Evolutionary conservation across 2,888 invertebrate genomes (phyloP).

Genomic region (Nyleta sp.): DNA sequence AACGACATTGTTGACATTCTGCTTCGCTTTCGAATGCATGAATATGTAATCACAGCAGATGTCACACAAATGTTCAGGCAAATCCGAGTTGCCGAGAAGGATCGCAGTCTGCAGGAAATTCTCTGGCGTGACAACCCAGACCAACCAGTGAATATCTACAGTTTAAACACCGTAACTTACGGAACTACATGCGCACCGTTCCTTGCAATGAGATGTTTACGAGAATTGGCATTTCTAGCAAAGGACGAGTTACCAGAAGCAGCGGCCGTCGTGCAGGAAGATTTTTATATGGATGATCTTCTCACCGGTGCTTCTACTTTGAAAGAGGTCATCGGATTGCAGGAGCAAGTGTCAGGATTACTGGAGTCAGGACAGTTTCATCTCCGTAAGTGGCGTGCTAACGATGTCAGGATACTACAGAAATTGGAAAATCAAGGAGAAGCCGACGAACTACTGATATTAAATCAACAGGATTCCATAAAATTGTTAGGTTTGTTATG

Average conservation of each 20-base stretch:
- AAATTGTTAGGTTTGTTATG: slow-evolving; percentile 59
- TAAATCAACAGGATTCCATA: slow-evolving; percentile 34
- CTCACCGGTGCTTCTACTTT: too few relatives aligned
- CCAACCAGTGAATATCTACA: background rate
- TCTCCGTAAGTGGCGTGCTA: slow-evolving; percentile 51
- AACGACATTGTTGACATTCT: background rate
- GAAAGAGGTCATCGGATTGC: too few relatives aligned
- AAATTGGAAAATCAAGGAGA: background rate
- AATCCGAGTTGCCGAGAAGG: background rate
- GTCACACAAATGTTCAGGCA: background rate
- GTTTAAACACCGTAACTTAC: background rate
- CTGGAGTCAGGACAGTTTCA: slow-evolving; percentile 33
- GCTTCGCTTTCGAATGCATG: background rate
- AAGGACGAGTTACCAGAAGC: background rate
- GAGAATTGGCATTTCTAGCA: background rate
- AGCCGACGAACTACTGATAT: slow-evolving; percentile 10
- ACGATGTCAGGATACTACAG: slow-evolving; percentile 4
- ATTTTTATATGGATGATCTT: slow-evolving; percentile 1
- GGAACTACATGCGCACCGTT: background rate
- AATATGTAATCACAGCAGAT: background rate
- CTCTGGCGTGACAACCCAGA: background rate
- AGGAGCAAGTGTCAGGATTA: too few relatives aligned
- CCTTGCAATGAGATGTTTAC: background rate
- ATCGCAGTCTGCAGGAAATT: background rate
- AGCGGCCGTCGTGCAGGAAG: background rate